Percentiles rank a stretch among this genome's conserved stretches.
These are phyloP conservation scores for Xenotilapia flavipinnis DNA, from an alignment of 2,113 vertebrate species.

Conservation along the genomic window DNA sequence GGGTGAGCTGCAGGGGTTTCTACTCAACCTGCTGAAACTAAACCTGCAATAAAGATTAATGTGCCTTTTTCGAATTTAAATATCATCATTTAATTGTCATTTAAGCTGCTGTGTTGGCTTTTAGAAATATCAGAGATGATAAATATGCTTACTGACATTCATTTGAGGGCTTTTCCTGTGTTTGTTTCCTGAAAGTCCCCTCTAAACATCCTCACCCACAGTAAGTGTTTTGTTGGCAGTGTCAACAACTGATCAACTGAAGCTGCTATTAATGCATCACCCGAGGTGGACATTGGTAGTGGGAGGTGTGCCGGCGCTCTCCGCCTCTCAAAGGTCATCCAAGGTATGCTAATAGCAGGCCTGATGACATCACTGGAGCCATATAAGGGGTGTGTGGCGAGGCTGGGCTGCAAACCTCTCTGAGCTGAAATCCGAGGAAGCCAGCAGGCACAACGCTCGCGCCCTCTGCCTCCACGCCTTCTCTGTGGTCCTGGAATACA, in stretches of 20 bases:
- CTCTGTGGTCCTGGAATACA: background rate
- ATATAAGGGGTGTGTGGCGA: slow-evolving; percentile 51
- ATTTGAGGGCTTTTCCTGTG: background rate
- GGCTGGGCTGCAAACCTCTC: background rate
- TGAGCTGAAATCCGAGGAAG: background rate
- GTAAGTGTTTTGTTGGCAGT: background rate
- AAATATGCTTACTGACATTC: background rate
- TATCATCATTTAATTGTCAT: background rate
- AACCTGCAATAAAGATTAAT: background rate
- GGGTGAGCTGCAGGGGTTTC: background rate
- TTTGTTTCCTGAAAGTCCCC: background rate
- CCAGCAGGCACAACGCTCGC: background rate
- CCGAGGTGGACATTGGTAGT: background rate
- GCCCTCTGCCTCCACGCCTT: background rate
- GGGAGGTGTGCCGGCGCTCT: slow-evolving; percentile 8
- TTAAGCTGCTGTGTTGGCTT: background rate
- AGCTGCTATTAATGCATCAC: slow-evolving; percentile 15
- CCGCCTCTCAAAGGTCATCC: slow-evolving; percentile 40
- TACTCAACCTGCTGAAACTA: background rate
- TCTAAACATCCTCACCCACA: background rate
- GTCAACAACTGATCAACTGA: slow-evolving; percentile 10
- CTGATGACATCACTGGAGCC: slow-evolving; percentile 29
- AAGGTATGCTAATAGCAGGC: slow-evolving; percentile 20
- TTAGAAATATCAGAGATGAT: background rate
- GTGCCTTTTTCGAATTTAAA: background rate